These are phyloP conservation scores for Noctua fimbriata DNA, from an alignment of 2,888 invertebrate species.

Conservation along the genomic window DNA sequence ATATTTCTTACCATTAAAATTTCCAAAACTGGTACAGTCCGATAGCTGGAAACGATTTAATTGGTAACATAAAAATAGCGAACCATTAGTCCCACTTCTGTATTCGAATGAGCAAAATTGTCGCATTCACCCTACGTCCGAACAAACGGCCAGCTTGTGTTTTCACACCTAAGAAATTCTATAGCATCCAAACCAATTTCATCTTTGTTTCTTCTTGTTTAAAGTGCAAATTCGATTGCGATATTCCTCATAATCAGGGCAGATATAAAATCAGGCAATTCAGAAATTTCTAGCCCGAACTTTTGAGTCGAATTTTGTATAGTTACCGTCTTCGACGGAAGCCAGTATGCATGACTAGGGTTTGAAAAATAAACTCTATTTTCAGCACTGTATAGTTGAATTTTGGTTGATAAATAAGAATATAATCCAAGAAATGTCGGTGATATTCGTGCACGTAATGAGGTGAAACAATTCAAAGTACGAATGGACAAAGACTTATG, in stretches of 20 bases:
- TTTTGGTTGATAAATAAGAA: conserved; percentile 43
- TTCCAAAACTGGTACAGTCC: conserved; percentile 18
- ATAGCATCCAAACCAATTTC: conserved; percentile 53
- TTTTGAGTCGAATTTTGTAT: conserved; percentile 86
- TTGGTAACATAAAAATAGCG: conserved; percentile 84
- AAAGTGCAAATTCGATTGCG: conserved; percentile 65
- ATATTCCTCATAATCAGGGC: conserved; percentile 69
- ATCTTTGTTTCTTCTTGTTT: conserved; percentile 45
- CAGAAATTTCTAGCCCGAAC: conserved; percentile 81
- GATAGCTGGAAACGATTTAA: conserved; percentile 75
- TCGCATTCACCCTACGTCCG: conserved; percentile 79
- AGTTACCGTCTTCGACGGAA: conserved; percentile 74
- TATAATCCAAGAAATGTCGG: conserved; percentile 66
- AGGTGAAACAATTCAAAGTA: conserved; percentile 87
- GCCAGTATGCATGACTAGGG: conserved; percentile 31
- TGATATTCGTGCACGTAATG: conserved; percentile 86
- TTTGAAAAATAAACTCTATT: conserved; percentile 61
- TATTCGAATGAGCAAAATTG: conserved; percentile 86
- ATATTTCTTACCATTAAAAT: conserved; percentile 30
- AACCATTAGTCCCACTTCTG: conserved; percentile 82
- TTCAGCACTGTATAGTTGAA: conserved; percentile 52
- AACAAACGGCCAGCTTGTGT: conserved; percentile 78
- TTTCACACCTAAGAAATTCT: conserved; percentile 81
- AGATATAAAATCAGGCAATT: conserved; percentile 82
- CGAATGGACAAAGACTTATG: conserved; percentile 73